Evolutionary conservation across 1,140 invertebrate species (phyloP).

Genomic region (Trichonephila inaurata): DNA sequence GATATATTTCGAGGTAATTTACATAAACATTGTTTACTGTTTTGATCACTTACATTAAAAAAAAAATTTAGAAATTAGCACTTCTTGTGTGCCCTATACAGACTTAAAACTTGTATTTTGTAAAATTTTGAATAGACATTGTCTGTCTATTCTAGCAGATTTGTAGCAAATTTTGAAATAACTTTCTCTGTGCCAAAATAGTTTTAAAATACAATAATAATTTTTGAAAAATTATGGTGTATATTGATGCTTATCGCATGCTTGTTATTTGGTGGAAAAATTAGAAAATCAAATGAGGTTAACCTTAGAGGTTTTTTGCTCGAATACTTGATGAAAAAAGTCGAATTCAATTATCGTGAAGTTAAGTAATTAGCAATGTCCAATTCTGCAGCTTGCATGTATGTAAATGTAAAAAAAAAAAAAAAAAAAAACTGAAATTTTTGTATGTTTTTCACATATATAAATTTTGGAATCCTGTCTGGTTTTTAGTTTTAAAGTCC

Average conservation of each 20-base stretch:
- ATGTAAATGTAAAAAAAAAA: too few species aligned
- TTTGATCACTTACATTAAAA: neutral
- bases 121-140: neutral
- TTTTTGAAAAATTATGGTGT: neutral
- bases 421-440: too few species aligned
- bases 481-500: too few species aligned
- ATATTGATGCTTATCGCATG: neutral
- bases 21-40: neutral
- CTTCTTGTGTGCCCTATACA: neutral
- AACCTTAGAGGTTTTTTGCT: too few species aligned
- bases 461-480: too few species aligned
- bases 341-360: too few species aligned
- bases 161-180: neutral
- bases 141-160: neutral
- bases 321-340: too few species aligned
- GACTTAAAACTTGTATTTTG: neutral
- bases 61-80: neutral
- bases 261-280: neutral
- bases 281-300: neutral
- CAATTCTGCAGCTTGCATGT: too few species aligned
- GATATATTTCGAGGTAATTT: too few species aligned
- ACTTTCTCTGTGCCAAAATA: neutral
- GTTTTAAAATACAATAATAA: neutral
- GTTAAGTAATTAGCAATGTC: too few species aligned
- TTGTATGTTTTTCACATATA: too few species aligned